phyloP scores from a whole-genome alignment of 2,888 invertebrate species.

The Rambutsinella grinnellia region DNA sequence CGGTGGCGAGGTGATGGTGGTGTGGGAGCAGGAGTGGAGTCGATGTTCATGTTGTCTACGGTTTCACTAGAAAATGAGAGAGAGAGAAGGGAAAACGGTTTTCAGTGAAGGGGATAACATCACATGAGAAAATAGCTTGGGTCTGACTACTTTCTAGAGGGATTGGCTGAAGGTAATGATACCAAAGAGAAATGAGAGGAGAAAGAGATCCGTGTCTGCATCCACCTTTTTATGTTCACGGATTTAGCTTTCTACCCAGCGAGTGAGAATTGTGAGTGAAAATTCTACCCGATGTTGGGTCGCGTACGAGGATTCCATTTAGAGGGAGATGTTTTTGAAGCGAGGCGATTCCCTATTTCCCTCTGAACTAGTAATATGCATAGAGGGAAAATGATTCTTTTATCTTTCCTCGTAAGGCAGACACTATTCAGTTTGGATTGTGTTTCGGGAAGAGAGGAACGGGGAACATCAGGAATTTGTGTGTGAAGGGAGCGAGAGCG shows the following conservation, averaged over 20 bases:
- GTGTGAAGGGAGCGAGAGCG: too few species aligned
- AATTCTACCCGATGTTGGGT: too few species aligned
- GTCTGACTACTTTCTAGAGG: background rate
- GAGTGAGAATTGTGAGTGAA: too few species aligned
- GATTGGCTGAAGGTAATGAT: background rate
- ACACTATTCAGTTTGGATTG: background rate
- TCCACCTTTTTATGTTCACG: too few species aligned
- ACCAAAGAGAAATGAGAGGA: background rate
- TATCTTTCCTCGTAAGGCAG: background rate
- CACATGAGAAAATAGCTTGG: background rate
- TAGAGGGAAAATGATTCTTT: constrained; percentile 16
- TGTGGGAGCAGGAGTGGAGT: background rate
- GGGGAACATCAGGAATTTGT: too few species aligned
- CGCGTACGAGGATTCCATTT: too few species aligned
- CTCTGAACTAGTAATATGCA: too few species aligned
- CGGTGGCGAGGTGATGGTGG: background rate
- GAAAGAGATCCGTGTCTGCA: too few species aligned
- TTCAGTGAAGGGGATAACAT: background rate
- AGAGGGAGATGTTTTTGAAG: too few species aligned
- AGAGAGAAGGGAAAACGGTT: background rate
- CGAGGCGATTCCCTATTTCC: too few species aligned
- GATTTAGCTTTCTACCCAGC: too few species aligned
- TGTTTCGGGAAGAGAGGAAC: background rate
- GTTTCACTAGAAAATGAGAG: constrained; percentile 2
- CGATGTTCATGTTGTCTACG: background rate